Evolutionary conservation across 1,140 invertebrate genomes (phyloP).

Genomic region (Luehdorfia chinensis): DNA sequence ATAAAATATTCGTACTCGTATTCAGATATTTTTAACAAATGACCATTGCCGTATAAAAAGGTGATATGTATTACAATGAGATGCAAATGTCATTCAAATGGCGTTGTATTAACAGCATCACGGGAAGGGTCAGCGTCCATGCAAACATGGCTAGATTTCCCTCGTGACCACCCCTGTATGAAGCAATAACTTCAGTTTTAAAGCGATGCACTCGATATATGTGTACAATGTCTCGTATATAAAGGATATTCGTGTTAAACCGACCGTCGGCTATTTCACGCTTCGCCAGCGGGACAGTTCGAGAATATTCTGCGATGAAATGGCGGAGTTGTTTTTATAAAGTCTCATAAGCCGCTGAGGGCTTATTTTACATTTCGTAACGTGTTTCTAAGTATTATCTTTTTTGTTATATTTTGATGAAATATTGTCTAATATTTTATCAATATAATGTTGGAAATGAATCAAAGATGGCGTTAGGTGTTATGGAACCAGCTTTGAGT

Average conservation of each 20-base stretch:
- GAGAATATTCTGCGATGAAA: conserved; percentile 13
- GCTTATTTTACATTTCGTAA: conserved; percentile 7
- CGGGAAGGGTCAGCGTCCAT: conserved; percentile 51
- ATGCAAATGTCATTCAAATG: conserved; percentile 64
- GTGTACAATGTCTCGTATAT: conserved; percentile 44
- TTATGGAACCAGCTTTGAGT: too few species aligned
- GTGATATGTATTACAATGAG: conserved; percentile 67
- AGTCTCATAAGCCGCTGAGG: conserved; percentile 6
- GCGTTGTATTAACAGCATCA: conserved; percentile 37
- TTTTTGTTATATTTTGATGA: neutral
- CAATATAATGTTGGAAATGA: conserved; percentile 4
- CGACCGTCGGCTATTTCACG: conserved; percentile 49
- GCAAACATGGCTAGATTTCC: conserved; percentile 65
- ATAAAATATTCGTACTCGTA: too few species aligned
- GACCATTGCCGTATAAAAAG: too few species aligned
- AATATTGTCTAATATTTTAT: neutral
- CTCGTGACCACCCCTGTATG: conserved; percentile 49
- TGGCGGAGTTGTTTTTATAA: conserved; percentile 19
- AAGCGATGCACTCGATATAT: conserved; percentile 30
- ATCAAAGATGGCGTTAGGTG: conserved; percentile 43
- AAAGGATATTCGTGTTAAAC: conserved; percentile 51
- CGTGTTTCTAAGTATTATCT: neutral
- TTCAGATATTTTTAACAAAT: too few species aligned
- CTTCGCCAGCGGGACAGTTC: conserved; percentile 34
- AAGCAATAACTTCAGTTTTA: conserved; percentile 44